Evolutionary conservation across 2,888 invertebrate genomes (phyloP).

Genomic region (Macrosoma leucophasiata): DNA sequence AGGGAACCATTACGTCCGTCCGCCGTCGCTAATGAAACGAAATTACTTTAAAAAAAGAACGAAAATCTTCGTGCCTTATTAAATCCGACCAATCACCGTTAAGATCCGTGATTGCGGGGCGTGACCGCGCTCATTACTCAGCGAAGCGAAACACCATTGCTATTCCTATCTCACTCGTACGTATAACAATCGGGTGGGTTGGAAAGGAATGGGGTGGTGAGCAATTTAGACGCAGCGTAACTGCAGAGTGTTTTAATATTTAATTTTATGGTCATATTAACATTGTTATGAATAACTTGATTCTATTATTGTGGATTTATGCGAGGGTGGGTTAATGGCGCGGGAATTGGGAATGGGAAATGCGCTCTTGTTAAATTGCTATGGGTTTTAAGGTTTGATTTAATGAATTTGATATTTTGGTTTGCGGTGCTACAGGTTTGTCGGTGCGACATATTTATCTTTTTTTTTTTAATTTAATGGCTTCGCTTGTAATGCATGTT

Average conservation of each 20-base stretch:
- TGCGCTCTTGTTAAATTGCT: slow-evolving; percentile 24
- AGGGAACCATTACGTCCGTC: too few relatives aligned
- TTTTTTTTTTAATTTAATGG: too few relatives aligned
- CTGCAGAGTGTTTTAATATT: slow-evolving; percentile 64
- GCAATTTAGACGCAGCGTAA: slow-evolving; percentile 41
- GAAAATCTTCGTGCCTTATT: slow-evolving; percentile 52
- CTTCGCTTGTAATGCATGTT: too few relatives aligned
- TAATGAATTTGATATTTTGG: slow-evolving; percentile 17
- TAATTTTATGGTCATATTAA: slow-evolving; percentile 66
- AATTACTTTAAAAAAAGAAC: slow-evolving; percentile 52
- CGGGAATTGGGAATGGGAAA: slow-evolving; percentile 30
- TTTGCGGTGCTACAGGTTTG: too few relatives aligned
- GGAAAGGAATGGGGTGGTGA: slow-evolving; percentile 33
- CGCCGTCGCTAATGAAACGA: slow-evolving; percentile 61
- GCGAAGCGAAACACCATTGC: slow-evolving; percentile 25
- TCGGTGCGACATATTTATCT: too few relatives aligned
- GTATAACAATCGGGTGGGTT: slow-evolving; percentile 2
- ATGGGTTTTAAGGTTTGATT: slow-evolving; percentile 15
- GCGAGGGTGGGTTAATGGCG: slow-evolving; percentile 53
- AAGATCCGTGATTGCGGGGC: slow-evolving; percentile 60
- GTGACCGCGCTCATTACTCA: slow-evolving; percentile 66
- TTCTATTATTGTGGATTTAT: slow-evolving; percentile 56
- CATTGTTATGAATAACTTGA: slow-evolving; percentile 64
- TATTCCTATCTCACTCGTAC: slow-evolving; percentile 35
- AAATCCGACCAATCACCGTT: slow-evolving; percentile 56